Base-by-base conservation (phyloP, 2,113 vertebrate species). In the Psittacula cyanocephala region DNA sequence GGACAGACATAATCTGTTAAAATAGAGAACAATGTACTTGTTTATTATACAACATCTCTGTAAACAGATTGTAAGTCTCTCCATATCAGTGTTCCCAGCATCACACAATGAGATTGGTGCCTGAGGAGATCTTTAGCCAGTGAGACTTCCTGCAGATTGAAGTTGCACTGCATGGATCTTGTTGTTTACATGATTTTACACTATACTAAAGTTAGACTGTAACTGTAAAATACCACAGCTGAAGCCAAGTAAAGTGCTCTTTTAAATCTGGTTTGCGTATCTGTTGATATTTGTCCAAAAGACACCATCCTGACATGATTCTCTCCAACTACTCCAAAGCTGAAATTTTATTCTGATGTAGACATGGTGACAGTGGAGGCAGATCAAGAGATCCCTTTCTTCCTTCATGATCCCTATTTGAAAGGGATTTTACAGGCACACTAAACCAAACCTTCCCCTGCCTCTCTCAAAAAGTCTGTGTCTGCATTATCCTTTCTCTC, bases 41-140 rank as follows among this genome's bases (percentile, higher is more conserved):
- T 64, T 77, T 44, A 27, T 67, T 65, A 47, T 20, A 25, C 63
- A 50, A 37, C 10, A 37, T 10, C 3, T 3, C 16, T 39, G 18
- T 35, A 62, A 77, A 57, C 6, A 81, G 62, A 33, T 27, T 35
- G 9, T 52, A 46, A 69, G 35, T 35, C 15, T 76, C 49, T 83
- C 19, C 0, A 0, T 68, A 72, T 31, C 33, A 52, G 25, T 35
- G 29, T 53, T 89, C 50, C 39, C 70, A 65, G 49, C 41, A 83
- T 13, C 0, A 0, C 1, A 3, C 69, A 81, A 0, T 0, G 41
- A 74, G 46, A 19, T 6, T 0, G 1, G 22, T 44, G 71, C 27
- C 39, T 63, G 52, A 85, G 29, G 29, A 81, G 33, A 82, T 13
- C 27, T 65, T 28, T 28, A 72, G 47, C 18, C 44, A 65, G 14